Evolutionary conservation across 2,797 vertebrate species (phyloP).

Genomic region (Pelobates cultripes): DNA sequence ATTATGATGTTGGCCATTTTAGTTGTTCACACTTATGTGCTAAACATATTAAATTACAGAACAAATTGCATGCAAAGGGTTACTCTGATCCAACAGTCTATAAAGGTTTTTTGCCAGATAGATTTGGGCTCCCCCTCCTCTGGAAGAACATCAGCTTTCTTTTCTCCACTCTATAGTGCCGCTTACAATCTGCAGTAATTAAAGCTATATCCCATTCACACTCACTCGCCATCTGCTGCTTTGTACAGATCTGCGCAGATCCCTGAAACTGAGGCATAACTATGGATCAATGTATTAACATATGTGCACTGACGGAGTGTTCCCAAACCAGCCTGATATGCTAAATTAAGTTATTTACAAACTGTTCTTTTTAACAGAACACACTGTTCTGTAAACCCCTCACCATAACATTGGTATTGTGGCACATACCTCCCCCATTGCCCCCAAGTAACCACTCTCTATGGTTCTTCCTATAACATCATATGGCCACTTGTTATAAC

Average conservation of each 20-base stretch:
- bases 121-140: conserved; percentile 26
- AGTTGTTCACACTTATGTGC: neutral
- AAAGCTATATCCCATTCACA: conserved; percentile 87
- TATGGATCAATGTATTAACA: conserved; percentile 5
- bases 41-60: neutral
- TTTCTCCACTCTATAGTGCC: conserved; percentile 78
- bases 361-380: too few species aligned
- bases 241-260: conserved; percentile 66
- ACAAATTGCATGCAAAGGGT: conserved; percentile 21
- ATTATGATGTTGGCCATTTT: neutral
- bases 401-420: too few species aligned
- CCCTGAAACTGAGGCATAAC: conserved; percentile 21
- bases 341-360: neutral
- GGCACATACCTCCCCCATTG: too few species aligned
- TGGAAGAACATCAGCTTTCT: conserved; percentile 67
- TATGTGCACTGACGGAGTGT: neutral
- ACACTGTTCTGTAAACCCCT: too few species aligned
- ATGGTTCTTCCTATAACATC: too few species aligned
- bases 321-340: neutral
- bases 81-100: conserved; percentile 13
- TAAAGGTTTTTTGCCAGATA: conserved; percentile 38
- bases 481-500: neutral
- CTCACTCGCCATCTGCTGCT: conserved; percentile 82
- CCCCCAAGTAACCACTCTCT: too few species aligned
- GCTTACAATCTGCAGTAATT: conserved; percentile 87